Base-by-base conservation (phyloP, 2,797 vertebrate genomes). In the Sebastes minor region DNA sequence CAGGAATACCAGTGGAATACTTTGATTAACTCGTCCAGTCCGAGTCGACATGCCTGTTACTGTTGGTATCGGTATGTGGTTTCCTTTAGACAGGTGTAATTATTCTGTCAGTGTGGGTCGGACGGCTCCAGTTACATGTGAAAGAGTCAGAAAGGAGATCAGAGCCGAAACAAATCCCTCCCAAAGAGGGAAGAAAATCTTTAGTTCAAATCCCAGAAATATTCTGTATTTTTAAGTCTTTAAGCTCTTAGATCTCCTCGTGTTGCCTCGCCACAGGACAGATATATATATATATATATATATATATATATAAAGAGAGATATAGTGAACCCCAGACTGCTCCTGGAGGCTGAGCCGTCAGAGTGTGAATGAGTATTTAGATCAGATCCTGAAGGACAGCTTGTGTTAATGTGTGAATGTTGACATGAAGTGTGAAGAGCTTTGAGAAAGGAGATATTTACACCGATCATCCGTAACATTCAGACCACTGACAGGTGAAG, bases 401-500 rank as follows among this genome's bases (percentile, higher is more conserved):
- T 33, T 33, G 9, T 33, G 32, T 33, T 33, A 33, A 33, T 33
- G 32, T 33, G 32, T 33, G 32, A 33, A 33, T 33, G 32, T 33
- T 33, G 32, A 33, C 32, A 33, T 33, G 32, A 33, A 33, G 32
- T 33, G 32, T 33, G 32, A 33, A 33, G 32, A 33, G 10, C 32
- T 33, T 33, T 33, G 32, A 33, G 32, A 33, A 33, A 33, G 32
- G 32, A 33, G 32, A 11, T 33, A 33, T 11, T 11, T 33, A 33
- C 32, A 33, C 32, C 9, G 32, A 33, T 33, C 32, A 33, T 33
- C 32, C 32, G 0, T 33, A 33, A 33, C 32, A 0, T 33, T 33
- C 32, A 33, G 32, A 33, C 32, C 32, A 33, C 9, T 33, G 32
- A 0, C 32, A 0, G 32, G 32, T 0, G 32, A 33, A 33, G 32